Base-by-base conservation (phyloP, 2,888 invertebrate genomes). In the Tetranychus piercei region DNA sequence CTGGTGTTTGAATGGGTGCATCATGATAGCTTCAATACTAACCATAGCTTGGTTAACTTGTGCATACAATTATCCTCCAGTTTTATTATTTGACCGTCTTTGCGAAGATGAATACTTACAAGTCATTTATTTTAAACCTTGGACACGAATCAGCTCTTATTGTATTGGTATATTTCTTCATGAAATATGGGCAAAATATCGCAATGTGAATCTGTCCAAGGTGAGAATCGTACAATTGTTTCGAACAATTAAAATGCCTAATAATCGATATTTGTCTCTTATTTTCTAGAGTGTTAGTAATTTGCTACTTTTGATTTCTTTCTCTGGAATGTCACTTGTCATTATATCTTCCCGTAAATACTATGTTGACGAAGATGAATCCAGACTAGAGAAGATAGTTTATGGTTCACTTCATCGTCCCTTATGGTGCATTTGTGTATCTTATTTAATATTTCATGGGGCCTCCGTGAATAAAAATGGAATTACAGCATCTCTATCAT, bases 151-250 rank as follows among this genome's bases (percentile, higher is more conserved):
- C 11, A 69, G 69, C 34, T 7, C 69, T 11, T 69, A 69, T 69
- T 69, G 69, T 1, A 69, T 69, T 69, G 69, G 69, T 23, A 69
- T 69, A 69, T 69, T 69, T 69, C 22, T 69, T 6, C 69, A 69
- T 22, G 69, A 23, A 23, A 9, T 69, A 22, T 69, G 69, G 69
- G 20, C 69, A 23, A 20, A 20, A 23, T 69, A 69, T 23, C 20
- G 55, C 15, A 9, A 55, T 55, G 15, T 55, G 1, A 55, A 55
- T 15, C 55, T 55, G 2, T 55, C 55, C 11, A 55, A 55, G 55
- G 55, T 55, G 15, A 9, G 55, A 7, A 5, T 15, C 2, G 1
- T 7, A 55, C 2, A 55, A 15, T 55, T 9, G 15, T 55, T 55
- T 34, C 0, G 5, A 23, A 55, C 55, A 55, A 55, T 7, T 9